Percentiles rank a stretch among this genome's conserved stretches.
These are phyloP conservation scores for Netta rufina DNA, from an alignment of 2,797 vertebrate species.

Conservation along the genomic window DNA sequence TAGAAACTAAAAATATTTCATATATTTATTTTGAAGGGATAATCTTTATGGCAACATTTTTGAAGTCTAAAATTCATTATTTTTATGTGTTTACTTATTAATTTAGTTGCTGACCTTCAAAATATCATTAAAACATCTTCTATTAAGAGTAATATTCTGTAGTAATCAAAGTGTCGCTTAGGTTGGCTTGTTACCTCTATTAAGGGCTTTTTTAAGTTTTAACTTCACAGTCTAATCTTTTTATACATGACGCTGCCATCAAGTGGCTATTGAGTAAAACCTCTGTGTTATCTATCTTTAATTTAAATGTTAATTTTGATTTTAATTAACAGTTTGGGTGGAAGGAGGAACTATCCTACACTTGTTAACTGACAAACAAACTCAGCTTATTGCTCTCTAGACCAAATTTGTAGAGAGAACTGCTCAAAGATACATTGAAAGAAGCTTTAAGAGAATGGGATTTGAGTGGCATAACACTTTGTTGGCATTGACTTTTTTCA, in stretches of 20 bases:
- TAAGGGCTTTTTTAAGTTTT: not conserved
- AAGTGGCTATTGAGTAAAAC: slow-evolving; percentile 45
- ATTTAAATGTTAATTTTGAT: not conserved
- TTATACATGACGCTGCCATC: slow-evolving; percentile 42
- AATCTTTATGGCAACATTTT: slow-evolving; percentile 25
- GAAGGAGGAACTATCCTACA: not conserved
- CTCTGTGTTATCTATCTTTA: not conserved
- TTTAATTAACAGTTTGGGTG: not conserved
- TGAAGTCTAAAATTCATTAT: slow-evolving; percentile 19
- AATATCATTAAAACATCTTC: not conserved
- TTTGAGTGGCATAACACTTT: not conserved
- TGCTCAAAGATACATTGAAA: not conserved
- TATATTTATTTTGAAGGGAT: slow-evolving; percentile 33
- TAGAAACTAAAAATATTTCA: not conserved
- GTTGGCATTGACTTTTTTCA: not conserved
- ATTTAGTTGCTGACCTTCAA: slow-evolving; percentile 43
- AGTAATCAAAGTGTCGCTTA: not conserved
- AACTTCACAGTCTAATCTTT: not conserved
- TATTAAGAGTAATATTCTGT: not conserved
- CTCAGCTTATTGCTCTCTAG: not conserved
- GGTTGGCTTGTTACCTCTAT: not conserved
- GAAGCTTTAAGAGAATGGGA: not conserved
- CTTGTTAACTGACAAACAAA: not conserved
- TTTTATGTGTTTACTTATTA: not conserved
- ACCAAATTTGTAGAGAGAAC: not conserved